Base-by-base conservation (phyloP, 92 coral and sea anemone genomes). In the Paragorgia papillata region DNA sequence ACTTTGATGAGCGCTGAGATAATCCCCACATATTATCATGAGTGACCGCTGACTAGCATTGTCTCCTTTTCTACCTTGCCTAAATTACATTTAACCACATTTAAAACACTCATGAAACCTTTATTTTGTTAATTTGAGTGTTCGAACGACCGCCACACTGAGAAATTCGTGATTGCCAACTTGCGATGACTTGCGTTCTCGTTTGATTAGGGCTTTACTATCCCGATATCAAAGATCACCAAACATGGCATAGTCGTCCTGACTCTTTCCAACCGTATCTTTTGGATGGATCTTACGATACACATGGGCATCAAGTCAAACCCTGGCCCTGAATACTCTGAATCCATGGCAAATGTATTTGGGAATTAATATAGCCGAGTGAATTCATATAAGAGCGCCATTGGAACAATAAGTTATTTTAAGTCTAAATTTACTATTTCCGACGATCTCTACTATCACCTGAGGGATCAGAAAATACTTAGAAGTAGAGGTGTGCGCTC, bases 401-500 rank as follows among this genome's bases (percentile, higher is more conserved):
- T 37, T 27, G 57, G 46, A 71, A 71, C 78, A 49, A 53, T 71
- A 30, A 62, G 54, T 71, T 71, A 71, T 71, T 71, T 61, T 43
- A 51, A 76, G 56, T 79, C 67, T 49, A 19, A 75, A 56, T 66
- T 28, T 50, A 44, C 35, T 62, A 79, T 79, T 41, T 50, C 83
- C 32, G 53, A 44, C 44, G 77, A 79, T 21, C 35, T 51, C 46
- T 79, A 64, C 75, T 65, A 51, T 30, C 14, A 32, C 66, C 27
- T 79, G 46, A 79, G 65, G 57, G 31, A 51, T 22, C 35, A 79
- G 66, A 65, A 62, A 49, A 79, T 79, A 19, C 68, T 79, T 34
- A 79, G 77, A 79, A 53, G 66, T 54, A 74, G 67, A 25, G 78
- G 83, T 55, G 83, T 79, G 66, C 78, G 78, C 62, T 79, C 78